Percentiles rank a stretch among this genome's conserved stretches.
phyloP scores from a whole-genome alignment of 2,888 invertebrate species.

The Rhagonycha fulva region DNA sequence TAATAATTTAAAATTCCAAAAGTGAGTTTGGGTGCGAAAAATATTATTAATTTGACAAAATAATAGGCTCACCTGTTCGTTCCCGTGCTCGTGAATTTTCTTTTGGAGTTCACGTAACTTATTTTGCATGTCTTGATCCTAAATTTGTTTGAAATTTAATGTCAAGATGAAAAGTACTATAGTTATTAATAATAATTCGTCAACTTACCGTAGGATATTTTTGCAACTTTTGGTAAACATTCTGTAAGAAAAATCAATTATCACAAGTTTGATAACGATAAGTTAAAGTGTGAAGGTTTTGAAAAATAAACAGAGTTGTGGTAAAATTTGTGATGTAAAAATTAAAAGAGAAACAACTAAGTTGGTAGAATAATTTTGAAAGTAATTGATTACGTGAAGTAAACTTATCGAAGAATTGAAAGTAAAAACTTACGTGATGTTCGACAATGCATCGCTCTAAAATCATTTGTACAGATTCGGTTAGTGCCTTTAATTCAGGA shows the following conservation, averaged over 20 bases:
- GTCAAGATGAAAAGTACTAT: conserved; percentile 7
- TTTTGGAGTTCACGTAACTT: conserved; percentile 49
- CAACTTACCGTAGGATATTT: conserved; percentile 48
- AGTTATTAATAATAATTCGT: conserved; percentile 22
- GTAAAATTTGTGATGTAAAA: not conserved
- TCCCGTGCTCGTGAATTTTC: conserved; percentile 49
- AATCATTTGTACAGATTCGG: conserved; percentile 15
- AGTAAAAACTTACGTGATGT: conserved; percentile 27
- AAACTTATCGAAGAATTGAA: conserved; percentile 13
- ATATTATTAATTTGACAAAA: not conserved
- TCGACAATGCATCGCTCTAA: conserved; percentile 22
- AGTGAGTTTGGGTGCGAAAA: not conserved
- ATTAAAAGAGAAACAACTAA: not conserved
- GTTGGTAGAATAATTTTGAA: conserved; percentile 11
- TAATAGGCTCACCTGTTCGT: conserved; percentile 48
- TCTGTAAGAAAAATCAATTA: conserved; percentile 39
- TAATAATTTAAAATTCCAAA: not conserved
- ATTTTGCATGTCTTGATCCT: conserved; percentile 48
- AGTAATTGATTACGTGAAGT: conserved; percentile 7
- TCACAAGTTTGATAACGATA: conserved; percentile 3
- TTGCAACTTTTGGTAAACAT: conserved; percentile 44
- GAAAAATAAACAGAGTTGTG: not conserved
- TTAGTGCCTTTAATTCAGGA: conserved; percentile 15
- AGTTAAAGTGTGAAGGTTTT: not conserved
- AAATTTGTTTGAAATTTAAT: conserved; percentile 13